Conservation (phyloP, 2,888 invertebrate species). For the Standfussiana lucernea region DNA sequence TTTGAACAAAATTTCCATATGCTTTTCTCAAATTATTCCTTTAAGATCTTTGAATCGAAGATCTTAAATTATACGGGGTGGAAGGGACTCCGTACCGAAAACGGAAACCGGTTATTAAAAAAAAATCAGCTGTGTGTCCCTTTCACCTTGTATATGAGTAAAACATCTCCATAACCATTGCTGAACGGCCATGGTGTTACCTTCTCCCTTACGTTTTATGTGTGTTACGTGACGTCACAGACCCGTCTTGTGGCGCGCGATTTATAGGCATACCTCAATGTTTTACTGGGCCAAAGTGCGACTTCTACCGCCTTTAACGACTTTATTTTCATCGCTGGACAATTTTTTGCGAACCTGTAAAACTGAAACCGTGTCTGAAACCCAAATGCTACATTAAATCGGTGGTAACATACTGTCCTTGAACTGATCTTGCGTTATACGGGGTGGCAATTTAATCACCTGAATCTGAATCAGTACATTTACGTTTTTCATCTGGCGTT, state of each 20-base stretch:
- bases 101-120: too few species aligned
- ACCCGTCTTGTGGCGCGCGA: slow-evolving; percentile 33
- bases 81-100: too few species aligned
- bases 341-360: slow-evolving; percentile 7
- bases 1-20: not conserved
- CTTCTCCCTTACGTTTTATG: slow-evolving; percentile 41
- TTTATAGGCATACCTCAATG: slow-evolving; percentile 48
- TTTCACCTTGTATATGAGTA: too few species aligned
- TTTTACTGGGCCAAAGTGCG: slow-evolving; percentile 45
- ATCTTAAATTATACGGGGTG: not conserved
- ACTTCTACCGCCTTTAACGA: slow-evolving; percentile 21
- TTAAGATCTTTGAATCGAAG: not conserved
- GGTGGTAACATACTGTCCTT: not conserved
- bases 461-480: not conserved
- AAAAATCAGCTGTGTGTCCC: too few species aligned
- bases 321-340: slow-evolving; percentile 30
- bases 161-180: slow-evolving; percentile 26
- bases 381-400: not conserved
- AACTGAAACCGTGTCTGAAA: not conserved
- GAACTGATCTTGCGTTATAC: not conserved
- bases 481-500: not conserved
- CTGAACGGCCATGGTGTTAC: slow-evolving; percentile 29
- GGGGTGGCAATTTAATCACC: not conserved
- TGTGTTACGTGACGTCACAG: slow-evolving; percentile 49
- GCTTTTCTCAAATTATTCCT: not conserved